Percentiles rank a stretch among this genome's conserved stretches.
These are phyloP conservation scores for Tortricodes alternella DNA, from an alignment of 2,888 invertebrate genomes.

Conservation along the genomic window DNA sequence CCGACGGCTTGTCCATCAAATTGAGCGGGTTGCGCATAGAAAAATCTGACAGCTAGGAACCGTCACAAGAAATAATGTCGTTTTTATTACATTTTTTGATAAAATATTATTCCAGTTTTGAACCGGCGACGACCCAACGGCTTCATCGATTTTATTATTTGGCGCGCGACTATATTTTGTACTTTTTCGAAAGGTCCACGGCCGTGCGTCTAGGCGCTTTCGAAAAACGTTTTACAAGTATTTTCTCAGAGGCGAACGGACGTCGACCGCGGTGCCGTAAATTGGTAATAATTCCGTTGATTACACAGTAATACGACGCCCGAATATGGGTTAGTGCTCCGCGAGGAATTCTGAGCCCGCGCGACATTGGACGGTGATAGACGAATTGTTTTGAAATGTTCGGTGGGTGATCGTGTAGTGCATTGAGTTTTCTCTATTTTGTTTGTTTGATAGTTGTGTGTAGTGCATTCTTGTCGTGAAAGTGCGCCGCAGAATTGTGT, in stretches of 20 bases:
- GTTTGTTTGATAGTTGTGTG: slow-evolving; percentile 57
- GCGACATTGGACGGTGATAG: slow-evolving; percentile 62
- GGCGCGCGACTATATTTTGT: slow-evolving; percentile 75
- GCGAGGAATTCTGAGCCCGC: slow-evolving; percentile 60
- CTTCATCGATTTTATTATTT: slow-evolving; percentile 81
- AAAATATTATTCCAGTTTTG: slow-evolving; percentile 79
- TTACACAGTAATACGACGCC: slow-evolving; percentile 75
- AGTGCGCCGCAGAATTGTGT: slow-evolving; percentile 65
- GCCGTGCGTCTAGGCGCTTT: slow-evolving; percentile 74
- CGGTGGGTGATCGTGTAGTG: slow-evolving; percentile 45
- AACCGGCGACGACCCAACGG: slow-evolving; percentile 67
- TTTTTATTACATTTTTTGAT: slow-evolving; percentile 83
- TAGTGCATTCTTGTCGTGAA: slow-evolving; percentile 68
- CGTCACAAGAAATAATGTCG: slow-evolving; percentile 80
- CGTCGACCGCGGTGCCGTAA: slow-evolving; percentile 73
- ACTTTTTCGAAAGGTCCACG: slow-evolving; percentile 77
- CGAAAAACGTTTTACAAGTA: slow-evolving; percentile 78
- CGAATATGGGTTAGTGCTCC: slow-evolving; percentile 78
- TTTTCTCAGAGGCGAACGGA: slow-evolving; percentile 74
- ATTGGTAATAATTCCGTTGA: slow-evolving; percentile 80
- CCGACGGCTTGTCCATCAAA: slow-evolving; percentile 41
- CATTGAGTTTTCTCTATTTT: slow-evolving; percentile 59
- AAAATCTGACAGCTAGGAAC: slow-evolving; percentile 78
- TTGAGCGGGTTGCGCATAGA: slow-evolving; percentile 61
- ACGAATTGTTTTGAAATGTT: slow-evolving; percentile 46